phyloP scores from a whole-genome alignment of 2,797 vertebrate genomes.

The Coregonus sp. region DNA sequence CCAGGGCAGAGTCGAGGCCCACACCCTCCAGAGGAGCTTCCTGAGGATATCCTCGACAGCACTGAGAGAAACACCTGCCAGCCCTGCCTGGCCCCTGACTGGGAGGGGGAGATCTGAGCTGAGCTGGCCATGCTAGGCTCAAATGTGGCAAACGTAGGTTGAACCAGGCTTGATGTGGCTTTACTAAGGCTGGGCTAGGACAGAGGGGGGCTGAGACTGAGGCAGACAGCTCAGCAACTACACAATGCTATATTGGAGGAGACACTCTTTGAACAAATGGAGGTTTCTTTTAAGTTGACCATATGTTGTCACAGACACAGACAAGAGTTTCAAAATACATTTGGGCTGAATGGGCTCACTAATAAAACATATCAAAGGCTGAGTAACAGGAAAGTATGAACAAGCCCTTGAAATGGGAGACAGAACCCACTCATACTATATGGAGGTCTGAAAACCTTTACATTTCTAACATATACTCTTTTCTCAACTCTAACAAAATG shows the following conservation, averaged over 20 bases:
- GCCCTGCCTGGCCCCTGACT: slow-evolving; percentile 47
- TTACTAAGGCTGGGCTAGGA: not conserved
- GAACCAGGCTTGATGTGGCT: not conserved
- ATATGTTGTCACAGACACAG: slow-evolving; percentile 40
- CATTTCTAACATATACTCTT: slow-evolving; percentile 23
- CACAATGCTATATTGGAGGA: slow-evolving; percentile 36
- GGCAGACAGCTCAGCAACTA: slow-evolving; percentile 27
- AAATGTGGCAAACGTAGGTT: not conserved
- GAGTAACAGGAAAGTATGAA: slow-evolving; percentile 18
- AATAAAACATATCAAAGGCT: slow-evolving; percentile 28
- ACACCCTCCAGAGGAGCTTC: slow-evolving; percentile 62
- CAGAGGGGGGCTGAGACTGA: slow-evolving; percentile 19
- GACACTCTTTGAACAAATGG: slow-evolving; percentile 1
- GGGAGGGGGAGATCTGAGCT: not conserved
- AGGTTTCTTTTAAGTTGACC: slow-evolving; percentile 31
- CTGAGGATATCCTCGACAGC: slow-evolving; percentile 76
- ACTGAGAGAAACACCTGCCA: slow-evolving; percentile 57
- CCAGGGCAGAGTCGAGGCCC: slow-evolving; percentile 45
- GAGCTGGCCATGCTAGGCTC: not conserved
- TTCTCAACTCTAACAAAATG: slow-evolving; percentile 43
- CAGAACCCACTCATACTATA: slow-evolving; percentile 35
- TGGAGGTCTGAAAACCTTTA: not conserved
- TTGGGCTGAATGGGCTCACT: slow-evolving; percentile 37
- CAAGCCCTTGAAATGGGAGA: slow-evolving; percentile 30
- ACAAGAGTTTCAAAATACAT: slow-evolving; percentile 19